Evolutionary conservation across 2,113 vertebrate species (phyloP).

Genomic region (Oreochromis niloticus): DNA sequence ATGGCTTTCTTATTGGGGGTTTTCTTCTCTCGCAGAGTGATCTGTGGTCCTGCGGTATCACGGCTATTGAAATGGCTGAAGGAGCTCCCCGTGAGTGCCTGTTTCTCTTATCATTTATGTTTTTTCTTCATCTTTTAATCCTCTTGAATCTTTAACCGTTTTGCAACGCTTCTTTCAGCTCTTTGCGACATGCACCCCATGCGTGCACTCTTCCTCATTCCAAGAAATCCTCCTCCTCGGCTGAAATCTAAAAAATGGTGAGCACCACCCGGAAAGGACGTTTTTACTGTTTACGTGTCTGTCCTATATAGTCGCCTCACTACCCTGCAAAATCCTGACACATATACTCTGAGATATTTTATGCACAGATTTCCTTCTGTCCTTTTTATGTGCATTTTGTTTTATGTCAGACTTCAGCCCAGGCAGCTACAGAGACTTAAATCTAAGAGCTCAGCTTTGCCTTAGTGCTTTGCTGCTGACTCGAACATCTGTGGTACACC

Average conservation of each 20-base stretch:
- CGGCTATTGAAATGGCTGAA: constrained; percentile 98
- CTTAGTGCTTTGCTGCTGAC: constrained; percentile 6
- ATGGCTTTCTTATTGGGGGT: background rate
- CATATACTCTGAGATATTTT: background rate
- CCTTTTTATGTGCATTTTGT: background rate
- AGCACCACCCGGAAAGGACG: constrained; percentile 10
- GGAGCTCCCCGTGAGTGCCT: constrained; percentile 92
- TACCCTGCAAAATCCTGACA: background rate
- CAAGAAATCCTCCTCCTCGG: constrained; percentile 94
- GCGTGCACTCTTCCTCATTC: constrained; percentile 98
- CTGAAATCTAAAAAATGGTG: constrained; percentile 99
- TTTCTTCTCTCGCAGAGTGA: constrained; percentile 81
- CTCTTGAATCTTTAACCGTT: background rate
- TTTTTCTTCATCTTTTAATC: background rate
- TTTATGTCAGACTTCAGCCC: background rate
- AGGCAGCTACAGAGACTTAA: background rate
- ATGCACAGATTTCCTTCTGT: background rate
- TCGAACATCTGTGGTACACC: constrained; percentile 52
- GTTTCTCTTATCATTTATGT: background rate
- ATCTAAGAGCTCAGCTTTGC: background rate
- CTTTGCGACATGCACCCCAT: constrained; percentile 99
- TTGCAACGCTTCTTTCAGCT: constrained; percentile 62
- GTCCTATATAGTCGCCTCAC: background rate
- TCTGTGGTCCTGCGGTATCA: constrained; percentile 97
- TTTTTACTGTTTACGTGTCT: background rate